Conservation (phyloP, 2,797 vertebrate species). For the Leptoclinus maculatus region DNA sequence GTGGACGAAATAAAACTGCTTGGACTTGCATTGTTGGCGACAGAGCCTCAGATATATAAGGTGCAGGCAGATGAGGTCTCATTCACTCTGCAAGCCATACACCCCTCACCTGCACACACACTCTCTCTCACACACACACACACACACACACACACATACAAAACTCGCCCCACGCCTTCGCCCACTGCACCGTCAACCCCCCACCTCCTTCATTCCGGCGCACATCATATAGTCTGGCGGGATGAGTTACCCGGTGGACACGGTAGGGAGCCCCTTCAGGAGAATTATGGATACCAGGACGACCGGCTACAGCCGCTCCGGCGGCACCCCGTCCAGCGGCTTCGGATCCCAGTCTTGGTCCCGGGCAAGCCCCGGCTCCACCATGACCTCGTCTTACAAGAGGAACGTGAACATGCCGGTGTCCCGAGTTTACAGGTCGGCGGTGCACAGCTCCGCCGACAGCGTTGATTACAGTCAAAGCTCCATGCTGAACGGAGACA, state of each 20-base stretch:
- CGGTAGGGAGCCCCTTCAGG: slow-evolving; percentile 91
- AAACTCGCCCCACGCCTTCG: slow-evolving; percentile 30
- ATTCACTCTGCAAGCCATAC: slow-evolving; percentile 86
- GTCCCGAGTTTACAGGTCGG: slow-evolving; percentile 86
- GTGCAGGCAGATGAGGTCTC: slow-evolving; percentile 59
- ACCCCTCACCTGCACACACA: slow-evolving; percentile 60
- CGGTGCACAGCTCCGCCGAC: slow-evolving; percentile 90
- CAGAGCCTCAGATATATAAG: slow-evolving; percentile 88
- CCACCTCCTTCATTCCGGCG: slow-evolving; percentile 53
- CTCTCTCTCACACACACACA: slow-evolving; percentile 3
- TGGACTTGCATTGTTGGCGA: slow-evolving; percentile 79
- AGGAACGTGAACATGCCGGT: slow-evolving; percentile 84
- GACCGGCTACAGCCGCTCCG: slow-evolving; percentile 89
- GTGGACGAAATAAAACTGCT: too few relatives aligned
- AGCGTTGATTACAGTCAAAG: slow-evolving; percentile 90
- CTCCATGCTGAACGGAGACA: slow-evolving; percentile 91
- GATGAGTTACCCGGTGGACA: slow-evolving; percentile 95
- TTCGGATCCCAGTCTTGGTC: slow-evolving; percentile 96
- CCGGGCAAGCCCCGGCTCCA: slow-evolving; percentile 86
- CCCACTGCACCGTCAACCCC: slow-evolving; percentile 41
- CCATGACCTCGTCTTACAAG: slow-evolving; percentile 88
- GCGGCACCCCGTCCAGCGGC: slow-evolving; percentile 90
- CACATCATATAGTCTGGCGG: slow-evolving; percentile 39
- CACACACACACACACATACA: slow-evolving; percentile 56
- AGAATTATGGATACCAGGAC: slow-evolving; percentile 91